phyloP scores from a whole-genome alignment of 1,140 invertebrate genomes.

The Penaeus chinensis region DNA sequence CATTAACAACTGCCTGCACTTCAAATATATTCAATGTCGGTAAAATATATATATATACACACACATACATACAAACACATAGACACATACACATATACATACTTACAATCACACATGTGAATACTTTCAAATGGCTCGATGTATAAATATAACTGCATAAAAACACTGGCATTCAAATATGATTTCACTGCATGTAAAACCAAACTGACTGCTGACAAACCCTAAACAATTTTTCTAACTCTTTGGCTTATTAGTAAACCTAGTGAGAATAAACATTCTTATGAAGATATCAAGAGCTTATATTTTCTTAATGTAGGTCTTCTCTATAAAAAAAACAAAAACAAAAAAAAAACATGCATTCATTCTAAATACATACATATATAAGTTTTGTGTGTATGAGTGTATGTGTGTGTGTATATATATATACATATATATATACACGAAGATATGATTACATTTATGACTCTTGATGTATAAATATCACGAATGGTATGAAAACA shows the following conservation, averaged over 20 bases:
- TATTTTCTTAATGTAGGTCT: neutral
- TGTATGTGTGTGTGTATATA: no score
- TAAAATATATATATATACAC: neutral
- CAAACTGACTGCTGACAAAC: neutral
- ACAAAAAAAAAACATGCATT: neutral
- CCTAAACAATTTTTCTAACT: neutral
- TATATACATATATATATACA: no score
- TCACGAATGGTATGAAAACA: no score
- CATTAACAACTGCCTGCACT: no score
- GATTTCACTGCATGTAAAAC: neutral
- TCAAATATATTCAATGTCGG: neutral
- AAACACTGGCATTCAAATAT: neutral
- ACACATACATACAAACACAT: neutral
- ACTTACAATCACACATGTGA: neutral
- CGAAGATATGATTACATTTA: no score
- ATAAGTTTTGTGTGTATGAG: no score
- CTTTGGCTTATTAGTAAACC: conserved; percentile 39
- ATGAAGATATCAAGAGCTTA: neutral
- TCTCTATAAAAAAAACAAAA: neutral
- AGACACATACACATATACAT: no score
- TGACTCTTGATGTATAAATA: no score
- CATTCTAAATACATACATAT: neutral
- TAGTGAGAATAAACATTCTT: conserved; percentile 37
- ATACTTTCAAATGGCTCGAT: neutral
- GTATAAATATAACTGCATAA: neutral